phyloP scores from a whole-genome alignment of 2,113 vertebrate genomes.

The Mastomys natalensis region DNA sequence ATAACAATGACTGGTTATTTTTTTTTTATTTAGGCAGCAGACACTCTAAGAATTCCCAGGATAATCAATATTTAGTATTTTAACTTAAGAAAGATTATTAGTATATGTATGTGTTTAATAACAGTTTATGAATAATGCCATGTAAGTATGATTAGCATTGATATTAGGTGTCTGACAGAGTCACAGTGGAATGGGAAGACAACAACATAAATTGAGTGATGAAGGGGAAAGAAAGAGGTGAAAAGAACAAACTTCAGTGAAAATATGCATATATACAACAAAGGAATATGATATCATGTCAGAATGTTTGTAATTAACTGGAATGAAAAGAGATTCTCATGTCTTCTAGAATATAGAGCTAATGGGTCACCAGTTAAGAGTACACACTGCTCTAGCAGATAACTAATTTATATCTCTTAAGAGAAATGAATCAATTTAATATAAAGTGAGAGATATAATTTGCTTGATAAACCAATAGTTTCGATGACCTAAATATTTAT shows the following conservation, averaged over 20 bases:
- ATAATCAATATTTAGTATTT: not conserved
- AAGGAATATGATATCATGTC: not conserved
- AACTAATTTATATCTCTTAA: not conserved
- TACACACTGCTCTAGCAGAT: not conserved
- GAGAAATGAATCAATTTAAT: not conserved
- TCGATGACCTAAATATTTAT: not conserved
- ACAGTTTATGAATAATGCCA: not conserved
- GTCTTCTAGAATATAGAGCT: not conserved
- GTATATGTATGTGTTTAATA: not conserved
- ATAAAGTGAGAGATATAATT: not conserved
- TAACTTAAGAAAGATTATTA: constrained; percentile 4
- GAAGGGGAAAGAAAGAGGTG: not conserved
- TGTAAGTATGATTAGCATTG: not conserved
- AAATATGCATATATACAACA: not conserved
- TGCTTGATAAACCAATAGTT: not conserved
- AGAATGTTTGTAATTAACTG: not conserved
- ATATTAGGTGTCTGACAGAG: not conserved
- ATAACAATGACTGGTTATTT: not conserved
- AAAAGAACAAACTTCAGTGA: not conserved
- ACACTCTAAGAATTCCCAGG: not conserved
- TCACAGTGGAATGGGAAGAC: not conserved
- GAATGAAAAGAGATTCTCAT: not conserved
- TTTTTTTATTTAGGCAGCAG: not conserved
- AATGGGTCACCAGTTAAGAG: not conserved
- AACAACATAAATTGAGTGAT: not conserved